Base-by-base conservation (phyloP, 1,140 invertebrate genomes). In the Psilanteris sp. region DNA sequence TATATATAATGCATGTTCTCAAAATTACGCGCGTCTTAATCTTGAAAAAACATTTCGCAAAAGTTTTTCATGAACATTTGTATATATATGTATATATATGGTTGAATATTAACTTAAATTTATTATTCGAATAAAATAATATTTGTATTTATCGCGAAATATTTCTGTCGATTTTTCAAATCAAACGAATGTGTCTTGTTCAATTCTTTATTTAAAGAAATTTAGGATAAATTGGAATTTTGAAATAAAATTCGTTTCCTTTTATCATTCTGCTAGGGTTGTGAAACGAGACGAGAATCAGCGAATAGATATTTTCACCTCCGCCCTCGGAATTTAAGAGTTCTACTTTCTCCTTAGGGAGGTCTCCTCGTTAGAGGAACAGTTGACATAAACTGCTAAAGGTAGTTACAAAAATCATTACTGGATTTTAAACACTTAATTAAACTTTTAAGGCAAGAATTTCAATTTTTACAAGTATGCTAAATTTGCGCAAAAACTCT, bases 321-420 rank as follows among this genome's bases (percentile, higher is more conserved):
- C 61, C 62, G 44, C 71, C 64, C 72, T 70, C 64, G 10, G 64
- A 55, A 75, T 62, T 75, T 48, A 48, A 68, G 55, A 68, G 72
- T 48, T 52, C 57, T 20, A 64, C 64, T 59, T 57, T 71, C 78
- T 64, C 55, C 78, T 52, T 6, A 6, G 78, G 64, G 78, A 76
- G 48, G 27, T 59, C 66, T 68, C 59, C 78, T 78, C 66, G 75
- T 81, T 81, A 81, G 76, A 52, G 57, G 36, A 50, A 70, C 64
- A 55, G 64, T 76, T 76, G 73, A 76, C 73, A 76, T 67, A 54
- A 68, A 70, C 64, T 59, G 43, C 73, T 50, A 13, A 54, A 39
- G 41, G 27, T 43, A 50, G 43, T 55, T 55, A 54, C 7, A 64
- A 55, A 64, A 66, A 76, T 61, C 36, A 76, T 62, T 48, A 57